These are phyloP conservation scores for Leptura quadrifasciata DNA, from an alignment of 2,888 invertebrate species.

Conservation along the genomic window DNA sequence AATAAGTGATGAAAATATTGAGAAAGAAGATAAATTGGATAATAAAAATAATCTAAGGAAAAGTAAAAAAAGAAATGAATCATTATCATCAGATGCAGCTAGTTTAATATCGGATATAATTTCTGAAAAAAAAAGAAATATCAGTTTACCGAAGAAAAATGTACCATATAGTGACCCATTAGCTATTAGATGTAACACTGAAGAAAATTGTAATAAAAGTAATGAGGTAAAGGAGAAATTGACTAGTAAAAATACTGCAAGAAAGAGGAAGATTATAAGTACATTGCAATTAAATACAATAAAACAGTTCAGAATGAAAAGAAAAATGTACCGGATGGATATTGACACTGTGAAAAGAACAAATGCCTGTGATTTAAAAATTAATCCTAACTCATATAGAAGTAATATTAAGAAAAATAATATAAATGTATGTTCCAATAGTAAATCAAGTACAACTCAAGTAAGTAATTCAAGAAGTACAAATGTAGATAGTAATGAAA, in stretches of 20 bases:
- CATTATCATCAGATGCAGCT: background rate
- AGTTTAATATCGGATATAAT: background rate
- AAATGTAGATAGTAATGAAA: slow-evolving; percentile 19
- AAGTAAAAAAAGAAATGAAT: background rate
- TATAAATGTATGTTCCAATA: background rate
- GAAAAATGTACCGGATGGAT: slow-evolving; percentile 43
- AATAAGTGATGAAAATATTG: background rate
- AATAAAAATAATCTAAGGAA: background rate
- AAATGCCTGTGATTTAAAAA: slow-evolving; percentile 34
- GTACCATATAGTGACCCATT: background rate
- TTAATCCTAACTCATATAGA: slow-evolving; percentile 23
- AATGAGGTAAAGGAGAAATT: background rate
- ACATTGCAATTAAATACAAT: slow-evolving; percentile 45
- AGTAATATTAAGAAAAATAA: slow-evolving; percentile 14
- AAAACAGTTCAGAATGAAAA: slow-evolving; percentile 47
- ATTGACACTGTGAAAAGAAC: background rate
- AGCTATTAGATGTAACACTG: background rate
- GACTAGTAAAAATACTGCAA: background rate
- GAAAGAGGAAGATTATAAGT: slow-evolving; percentile 37
- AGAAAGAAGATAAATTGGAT: background rate
- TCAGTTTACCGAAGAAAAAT: background rate
- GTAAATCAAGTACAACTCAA: background rate
- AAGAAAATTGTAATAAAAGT: background rate
- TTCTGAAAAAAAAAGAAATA: background rate
- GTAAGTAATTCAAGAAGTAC: background rate